Conservation (phyloP, 2,888 invertebrate species). For the Ptilodon capucinus region DNA sequence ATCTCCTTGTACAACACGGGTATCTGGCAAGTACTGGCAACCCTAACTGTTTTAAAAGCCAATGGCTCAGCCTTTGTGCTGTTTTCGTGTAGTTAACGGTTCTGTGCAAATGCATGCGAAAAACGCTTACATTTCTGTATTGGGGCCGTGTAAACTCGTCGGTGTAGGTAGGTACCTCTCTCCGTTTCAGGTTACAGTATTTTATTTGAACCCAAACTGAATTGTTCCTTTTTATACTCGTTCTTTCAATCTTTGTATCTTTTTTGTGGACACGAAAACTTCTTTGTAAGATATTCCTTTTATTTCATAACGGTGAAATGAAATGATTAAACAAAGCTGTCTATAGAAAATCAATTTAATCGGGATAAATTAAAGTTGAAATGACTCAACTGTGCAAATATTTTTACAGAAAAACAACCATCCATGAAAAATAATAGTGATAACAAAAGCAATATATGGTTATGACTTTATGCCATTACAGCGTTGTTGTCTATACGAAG, state of each 20-base stretch:
- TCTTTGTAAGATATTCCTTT: no score
- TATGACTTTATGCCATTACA: no score
- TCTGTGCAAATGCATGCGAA: constrained; percentile 36
- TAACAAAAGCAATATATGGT: no score
- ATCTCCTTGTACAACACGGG: no score
- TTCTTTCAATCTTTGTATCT: not conserved
- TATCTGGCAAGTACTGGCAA: constrained; percentile 6
- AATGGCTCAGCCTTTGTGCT: constrained; percentile 33
- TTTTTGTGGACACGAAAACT: not conserved
- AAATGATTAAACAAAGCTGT: no score
- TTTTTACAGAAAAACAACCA: no score
- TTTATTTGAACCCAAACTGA: not conserved
- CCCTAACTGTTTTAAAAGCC: constrained; percentile 39
- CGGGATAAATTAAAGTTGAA: no score
- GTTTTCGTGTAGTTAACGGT: constrained; percentile 44
- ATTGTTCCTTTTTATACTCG: not conserved
- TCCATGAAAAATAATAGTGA: no score
- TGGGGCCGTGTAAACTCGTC: constrained; percentile 31
- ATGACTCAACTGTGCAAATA: no score
- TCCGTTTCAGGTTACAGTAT: constrained; percentile 22
- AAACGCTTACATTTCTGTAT: constrained; percentile 27
- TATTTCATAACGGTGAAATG: no score
- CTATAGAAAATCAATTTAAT: no score
- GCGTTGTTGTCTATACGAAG: no score
- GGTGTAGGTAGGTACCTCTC: constrained; percentile 2